Conservation (phyloP, 2,113 vertebrate species). For the Chroicocephalus ridibundus region DNA sequence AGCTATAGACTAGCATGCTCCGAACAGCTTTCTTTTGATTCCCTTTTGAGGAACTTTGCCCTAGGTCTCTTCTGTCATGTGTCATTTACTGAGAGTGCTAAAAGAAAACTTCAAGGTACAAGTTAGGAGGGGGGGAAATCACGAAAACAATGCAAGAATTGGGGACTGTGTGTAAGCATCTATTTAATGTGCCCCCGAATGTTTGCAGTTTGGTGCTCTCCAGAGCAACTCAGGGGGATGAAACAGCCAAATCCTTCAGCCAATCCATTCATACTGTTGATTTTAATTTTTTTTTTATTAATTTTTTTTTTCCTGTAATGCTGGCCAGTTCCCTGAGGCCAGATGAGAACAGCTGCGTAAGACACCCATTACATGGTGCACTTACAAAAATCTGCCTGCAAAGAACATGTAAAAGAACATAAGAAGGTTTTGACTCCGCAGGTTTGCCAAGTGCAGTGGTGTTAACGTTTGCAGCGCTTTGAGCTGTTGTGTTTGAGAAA, state of each 20-base stretch:
- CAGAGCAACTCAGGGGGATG: not conserved
- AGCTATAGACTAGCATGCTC: not conserved
- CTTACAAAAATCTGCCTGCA: not conserved
- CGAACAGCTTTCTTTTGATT: constrained; percentile 37
- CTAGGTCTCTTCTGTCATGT: constrained; percentile 3
- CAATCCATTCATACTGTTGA: not conserved
- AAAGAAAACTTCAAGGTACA: not conserved
- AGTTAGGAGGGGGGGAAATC: not conserved
- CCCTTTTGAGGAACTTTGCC: constrained; percentile 24
- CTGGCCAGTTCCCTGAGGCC: not conserved
- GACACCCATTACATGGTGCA: not conserved
- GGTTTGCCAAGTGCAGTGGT: not conserved
- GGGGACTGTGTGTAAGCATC: not conserved
- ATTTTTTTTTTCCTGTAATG: not conserved
- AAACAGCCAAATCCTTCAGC: not conserved
- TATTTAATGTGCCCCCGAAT: not conserved
- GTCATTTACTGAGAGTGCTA: not conserved
- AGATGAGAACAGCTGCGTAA: not conserved
- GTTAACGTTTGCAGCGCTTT: not conserved
- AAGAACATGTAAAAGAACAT: not conserved
- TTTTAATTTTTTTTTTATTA: not conserved
- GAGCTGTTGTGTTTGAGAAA: not conserved
- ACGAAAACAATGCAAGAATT: not conserved
- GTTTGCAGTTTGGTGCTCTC: not conserved
- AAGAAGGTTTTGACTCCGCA: not conserved